Conservation (phyloP, 2,113 vertebrate species). For the Hippocampus abdominalis region DNA sequence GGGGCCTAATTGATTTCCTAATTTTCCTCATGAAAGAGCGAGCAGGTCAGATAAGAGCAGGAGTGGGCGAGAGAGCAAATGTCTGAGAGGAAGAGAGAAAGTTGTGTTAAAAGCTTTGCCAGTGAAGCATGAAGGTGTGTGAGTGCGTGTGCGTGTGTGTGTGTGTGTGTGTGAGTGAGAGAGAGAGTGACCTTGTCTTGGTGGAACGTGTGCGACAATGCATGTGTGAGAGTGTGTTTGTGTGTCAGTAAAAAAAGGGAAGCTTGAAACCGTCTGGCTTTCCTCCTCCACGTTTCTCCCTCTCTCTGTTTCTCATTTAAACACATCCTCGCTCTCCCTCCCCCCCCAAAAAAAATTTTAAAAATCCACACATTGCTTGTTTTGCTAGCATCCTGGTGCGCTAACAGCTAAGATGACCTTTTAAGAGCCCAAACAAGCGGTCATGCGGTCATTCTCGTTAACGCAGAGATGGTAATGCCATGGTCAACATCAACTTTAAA, state of each 20-base stretch:
- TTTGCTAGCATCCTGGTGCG: neutral
- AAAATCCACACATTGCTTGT: conserved; percentile 4
- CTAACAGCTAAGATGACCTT: neutral
- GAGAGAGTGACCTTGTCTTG: conserved; percentile 31
- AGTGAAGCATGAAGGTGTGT: conserved; percentile 10
- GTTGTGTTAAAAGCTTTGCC: conserved; percentile 10
- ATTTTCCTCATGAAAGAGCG: conserved; percentile 29
- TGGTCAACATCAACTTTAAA: neutral
- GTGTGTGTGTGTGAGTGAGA: conserved; percentile 19
- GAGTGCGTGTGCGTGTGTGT: conserved; percentile 27
- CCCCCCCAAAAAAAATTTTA: neutral
- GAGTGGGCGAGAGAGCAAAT: conserved; percentile 8
- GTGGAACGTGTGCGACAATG: conserved; percentile 7
- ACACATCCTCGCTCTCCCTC: conserved; percentile 22
- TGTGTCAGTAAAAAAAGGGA: conserved; percentile 24
- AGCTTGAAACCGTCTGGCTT: conserved; percentile 55
- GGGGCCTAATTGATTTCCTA: conserved; percentile 45
- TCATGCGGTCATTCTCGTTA: neutral
- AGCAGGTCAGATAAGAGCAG: conserved; percentile 26
- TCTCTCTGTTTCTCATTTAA: conserved; percentile 13
- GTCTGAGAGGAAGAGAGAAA: conserved; percentile 22
- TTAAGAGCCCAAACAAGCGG: neutral
- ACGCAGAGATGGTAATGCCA: neutral
- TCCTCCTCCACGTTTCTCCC: conserved; percentile 39
- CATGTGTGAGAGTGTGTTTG: conserved; percentile 1